Conservation (phyloP, 2,888 invertebrate species). For the Mellilla xanthometata region DNA sequence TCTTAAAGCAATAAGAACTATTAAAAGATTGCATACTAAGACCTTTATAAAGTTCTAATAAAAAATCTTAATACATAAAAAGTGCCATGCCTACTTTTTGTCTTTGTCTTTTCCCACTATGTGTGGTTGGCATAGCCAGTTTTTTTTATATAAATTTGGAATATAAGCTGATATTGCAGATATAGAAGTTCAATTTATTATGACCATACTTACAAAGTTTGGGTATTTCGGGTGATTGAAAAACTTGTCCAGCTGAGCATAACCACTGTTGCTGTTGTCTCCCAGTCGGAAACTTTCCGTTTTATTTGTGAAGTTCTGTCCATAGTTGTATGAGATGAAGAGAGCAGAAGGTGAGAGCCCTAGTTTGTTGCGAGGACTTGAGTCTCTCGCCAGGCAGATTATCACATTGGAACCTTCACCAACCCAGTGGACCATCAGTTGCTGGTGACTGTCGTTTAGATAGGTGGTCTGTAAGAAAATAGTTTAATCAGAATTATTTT, state of each 20-base stretch:
- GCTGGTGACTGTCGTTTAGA: constrained; percentile 93
- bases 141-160: too few species aligned
- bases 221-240: constrained; percentile 92
- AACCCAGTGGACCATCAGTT: constrained; percentile 96
- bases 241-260: constrained; percentile 91
- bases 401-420: constrained; percentile 94
- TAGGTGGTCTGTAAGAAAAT: constrained; percentile 85
- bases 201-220: constrained; percentile 87
- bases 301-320: constrained; percentile 89
- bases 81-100: too few species aligned
- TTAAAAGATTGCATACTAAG: too few species aligned
- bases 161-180: too few species aligned
- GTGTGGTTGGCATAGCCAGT: too few species aligned
- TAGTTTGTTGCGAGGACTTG: constrained; percentile 75
- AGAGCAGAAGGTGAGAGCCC: constrained; percentile 88
- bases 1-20: too few species aligned
- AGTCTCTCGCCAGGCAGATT: constrained; percentile 92
- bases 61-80: too few species aligned
- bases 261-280: constrained; percentile 72
- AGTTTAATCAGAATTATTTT: background rate
- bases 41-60: too few species aligned
- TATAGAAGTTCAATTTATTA: too few species aligned
- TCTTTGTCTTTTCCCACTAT: too few species aligned
- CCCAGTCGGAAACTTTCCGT: constrained; percentile 85
- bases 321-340: constrained; percentile 94